A percentile compares a stretch with the other conserved stretches of the same genome.
These are phyloP conservation scores for Calidris pugnax DNA, from an alignment of 2,113 vertebrate genomes.

Conservation along the genomic window DNA sequence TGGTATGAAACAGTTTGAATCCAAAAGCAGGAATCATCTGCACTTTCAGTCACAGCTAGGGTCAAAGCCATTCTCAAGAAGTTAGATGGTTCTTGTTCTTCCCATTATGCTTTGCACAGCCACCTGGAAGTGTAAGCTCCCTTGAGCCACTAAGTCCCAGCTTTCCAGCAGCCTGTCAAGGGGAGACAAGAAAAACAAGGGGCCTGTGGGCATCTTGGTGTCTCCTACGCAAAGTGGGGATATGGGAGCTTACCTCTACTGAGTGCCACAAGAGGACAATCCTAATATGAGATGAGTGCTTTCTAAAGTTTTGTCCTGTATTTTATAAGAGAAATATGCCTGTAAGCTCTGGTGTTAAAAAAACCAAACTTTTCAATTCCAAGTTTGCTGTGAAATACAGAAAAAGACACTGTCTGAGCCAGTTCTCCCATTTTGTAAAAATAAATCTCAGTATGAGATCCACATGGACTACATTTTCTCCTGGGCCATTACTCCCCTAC, in stretches of 20 bases:
- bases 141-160: background rate
- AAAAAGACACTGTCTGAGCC: background rate
- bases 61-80: background rate
- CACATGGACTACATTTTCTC: background rate
- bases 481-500: background rate
- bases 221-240: background rate
- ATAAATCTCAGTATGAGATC: background rate
- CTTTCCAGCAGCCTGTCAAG: background rate
- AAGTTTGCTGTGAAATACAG: background rate
- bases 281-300: background rate
- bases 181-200: background rate
- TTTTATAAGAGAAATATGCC: background rate
- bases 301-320: background rate
- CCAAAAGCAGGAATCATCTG: background rate
- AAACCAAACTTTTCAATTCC: background rate
- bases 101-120: fast-evolving
- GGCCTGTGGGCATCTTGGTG: background rate
- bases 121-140: background rate
- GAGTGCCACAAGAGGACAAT: background rate
- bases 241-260: background rate
- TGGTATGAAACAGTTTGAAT: background rate
- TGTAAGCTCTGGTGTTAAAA: background rate
- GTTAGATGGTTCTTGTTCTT: background rate
- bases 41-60: background rate
- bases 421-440: background rate